A percentile compares a stretch with the other conserved stretches of the same genome.
phyloP scores from a whole-genome alignment of 2,888 invertebrate species.

The Dorcus hopei region DNA sequence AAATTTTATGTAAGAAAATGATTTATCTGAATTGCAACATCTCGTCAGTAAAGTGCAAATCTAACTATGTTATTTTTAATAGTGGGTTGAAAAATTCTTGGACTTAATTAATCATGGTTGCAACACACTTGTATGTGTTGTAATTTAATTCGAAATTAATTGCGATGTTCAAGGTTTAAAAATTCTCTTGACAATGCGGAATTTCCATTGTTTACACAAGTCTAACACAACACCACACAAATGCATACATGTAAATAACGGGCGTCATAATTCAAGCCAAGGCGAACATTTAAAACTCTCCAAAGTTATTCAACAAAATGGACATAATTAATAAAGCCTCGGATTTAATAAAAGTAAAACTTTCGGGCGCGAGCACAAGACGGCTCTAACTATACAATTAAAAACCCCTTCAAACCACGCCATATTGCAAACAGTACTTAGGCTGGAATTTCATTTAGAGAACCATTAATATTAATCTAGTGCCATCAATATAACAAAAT shows the following conservation, averaged over 20 bases:
- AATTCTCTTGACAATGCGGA: slow-evolving; percentile 2
- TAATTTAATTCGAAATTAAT: neutral
- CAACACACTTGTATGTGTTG: too few species aligned
- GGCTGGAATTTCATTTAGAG: slow-evolving; percentile 46
- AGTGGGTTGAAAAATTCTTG: too few species aligned
- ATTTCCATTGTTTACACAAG: slow-evolving; percentile 5
- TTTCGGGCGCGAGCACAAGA: slow-evolving; percentile 2
- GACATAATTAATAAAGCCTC: neutral
- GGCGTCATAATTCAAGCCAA: slow-evolving; percentile 1
- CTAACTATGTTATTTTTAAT: too few species aligned
- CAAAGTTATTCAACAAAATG: too few species aligned
- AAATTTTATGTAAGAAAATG: too few species aligned
- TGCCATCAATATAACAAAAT: slow-evolving; percentile 49
- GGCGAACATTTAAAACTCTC: neutral
- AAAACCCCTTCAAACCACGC: slow-evolving; percentile 37
- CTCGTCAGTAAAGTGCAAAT: too few species aligned
- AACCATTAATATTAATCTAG: slow-evolving; percentile 49
- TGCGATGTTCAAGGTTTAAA: slow-evolving; percentile 6
- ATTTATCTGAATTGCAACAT: too few species aligned
- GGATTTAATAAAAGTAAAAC: slow-evolving; percentile 10
- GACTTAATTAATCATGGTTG: too few species aligned
- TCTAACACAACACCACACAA: neutral
- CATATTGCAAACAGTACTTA: slow-evolving; percentile 42
- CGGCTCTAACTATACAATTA: slow-evolving; percentile 34
- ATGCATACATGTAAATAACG: neutral